phyloP scores from a whole-genome alignment of 1,140 invertebrate genomes.

The Drosophila ficusphila region DNA sequence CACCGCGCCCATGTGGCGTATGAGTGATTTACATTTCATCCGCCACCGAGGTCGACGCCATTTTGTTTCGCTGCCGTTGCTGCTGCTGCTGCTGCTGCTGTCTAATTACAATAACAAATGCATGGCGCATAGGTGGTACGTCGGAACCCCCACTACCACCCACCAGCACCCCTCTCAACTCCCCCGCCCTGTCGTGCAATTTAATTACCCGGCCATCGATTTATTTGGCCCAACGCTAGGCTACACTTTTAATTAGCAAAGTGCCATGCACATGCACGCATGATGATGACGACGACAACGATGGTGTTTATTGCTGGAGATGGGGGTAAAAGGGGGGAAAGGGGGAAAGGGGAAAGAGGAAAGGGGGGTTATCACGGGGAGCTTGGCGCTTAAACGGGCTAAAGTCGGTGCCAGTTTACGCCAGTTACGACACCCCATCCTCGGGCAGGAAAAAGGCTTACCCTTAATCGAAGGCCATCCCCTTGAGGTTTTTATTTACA shows the following conservation, averaged over 20 bases:
- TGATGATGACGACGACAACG: conserved; percentile 14
- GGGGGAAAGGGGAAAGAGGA: conserved; percentile 2
- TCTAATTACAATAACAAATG: conserved; percentile 79
- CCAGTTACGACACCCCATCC: conserved; percentile 53
- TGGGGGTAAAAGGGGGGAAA: not conserved
- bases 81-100: conserved; percentile 10
- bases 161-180: not conserved
- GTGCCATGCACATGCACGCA: conserved; percentile 78
- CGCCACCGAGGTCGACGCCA: conserved; percentile 50
- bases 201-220: conserved; percentile 80
- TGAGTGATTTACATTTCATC: conserved; percentile 64
- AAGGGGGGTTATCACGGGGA: not conserved
- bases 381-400: conserved; percentile 1
- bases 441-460: conserved; percentile 5
- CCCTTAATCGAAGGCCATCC: conserved; percentile 27
- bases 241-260: conserved; percentile 82
- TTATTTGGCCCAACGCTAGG: conserved; percentile 72
- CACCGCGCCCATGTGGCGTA: conserved; percentile 43
- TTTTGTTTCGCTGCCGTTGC: conserved; percentile 55
- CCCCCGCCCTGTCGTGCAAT: conserved; percentile 63
- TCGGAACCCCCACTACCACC: not conserved
- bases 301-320: conserved; percentile 7
- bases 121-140: conserved; percentile 22
- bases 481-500: conserved; percentile 72
- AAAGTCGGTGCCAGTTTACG: conserved; percentile 58